A percentile compares a stretch with the other conserved stretches of the same genome.
These are phyloP conservation scores for Galemys pyrenaicus DNA, from an alignment of 2,113 vertebrate species.

Conservation along the genomic window DNA sequence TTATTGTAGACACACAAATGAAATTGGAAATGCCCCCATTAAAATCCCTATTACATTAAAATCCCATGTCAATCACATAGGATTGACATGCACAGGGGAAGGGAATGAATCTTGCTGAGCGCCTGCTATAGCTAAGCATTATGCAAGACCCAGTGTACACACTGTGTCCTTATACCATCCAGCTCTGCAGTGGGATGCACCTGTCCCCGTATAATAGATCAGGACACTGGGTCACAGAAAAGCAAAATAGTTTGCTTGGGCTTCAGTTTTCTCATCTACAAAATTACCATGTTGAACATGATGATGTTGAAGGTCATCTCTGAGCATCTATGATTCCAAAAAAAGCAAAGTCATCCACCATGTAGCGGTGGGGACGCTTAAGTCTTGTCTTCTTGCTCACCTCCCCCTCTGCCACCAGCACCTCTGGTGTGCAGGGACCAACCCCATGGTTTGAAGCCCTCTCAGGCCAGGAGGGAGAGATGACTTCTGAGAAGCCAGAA, in stretches of 20 bases:
- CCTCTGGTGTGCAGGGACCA: neutral
- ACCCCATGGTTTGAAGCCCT: neutral
- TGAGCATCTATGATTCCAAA: neutral
- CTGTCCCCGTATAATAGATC: neutral
- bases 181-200: neutral
- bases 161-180: neutral
- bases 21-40: neutral
- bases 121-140: neutral
- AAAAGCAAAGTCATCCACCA: neutral
- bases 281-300: neutral
- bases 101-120: neutral
- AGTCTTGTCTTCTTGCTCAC: neutral
- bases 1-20: neutral
- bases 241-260: neutral
- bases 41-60: neutral
- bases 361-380: rapidly evolving
- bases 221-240: neutral
- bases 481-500: neutral
- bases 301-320: neutral
- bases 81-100: neutral
- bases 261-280: neutral
- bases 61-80: neutral
- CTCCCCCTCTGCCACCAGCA: rapidly evolving
- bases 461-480: neutral
- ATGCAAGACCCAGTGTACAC: rapidly evolving